Percentiles rank a stretch among this genome's conserved stretches.
These are phyloP conservation scores for Siniperca knerii DNA, from an alignment of 2,113 vertebrate genomes.

Conservation along the genomic window DNA sequence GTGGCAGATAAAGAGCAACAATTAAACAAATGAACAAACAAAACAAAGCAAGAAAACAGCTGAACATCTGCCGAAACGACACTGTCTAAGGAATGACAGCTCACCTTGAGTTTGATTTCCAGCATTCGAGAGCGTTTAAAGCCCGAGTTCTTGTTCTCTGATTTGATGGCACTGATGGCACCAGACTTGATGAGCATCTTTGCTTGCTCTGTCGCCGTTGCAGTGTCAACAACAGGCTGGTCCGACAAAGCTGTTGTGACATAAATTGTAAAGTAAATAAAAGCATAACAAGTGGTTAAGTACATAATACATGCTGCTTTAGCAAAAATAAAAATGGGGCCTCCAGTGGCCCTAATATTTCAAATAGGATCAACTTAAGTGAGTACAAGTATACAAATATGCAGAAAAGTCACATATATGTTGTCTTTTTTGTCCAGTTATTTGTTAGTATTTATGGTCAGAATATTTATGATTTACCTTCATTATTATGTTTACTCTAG, in stretches of 20 bases:
- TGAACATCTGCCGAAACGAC: not conserved
- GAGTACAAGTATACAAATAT: not conserved
- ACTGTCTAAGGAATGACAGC: not conserved
- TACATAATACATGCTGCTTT: not conserved
- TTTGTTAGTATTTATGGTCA: not conserved
- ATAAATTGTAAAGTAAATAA: not conserved
- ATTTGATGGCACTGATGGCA: slow-evolving; percentile 94
- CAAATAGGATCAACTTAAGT: not conserved
- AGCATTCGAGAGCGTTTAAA: slow-evolving; percentile 94
- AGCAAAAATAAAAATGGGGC: not conserved
- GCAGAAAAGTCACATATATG: not conserved
- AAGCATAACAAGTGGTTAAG: not conserved
- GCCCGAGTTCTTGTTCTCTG: slow-evolving; percentile 94
- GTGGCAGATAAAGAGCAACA: slow-evolving; percentile 1
- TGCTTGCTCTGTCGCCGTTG: slow-evolving; percentile 93
- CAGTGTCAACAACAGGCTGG: slow-evolving; percentile 92
- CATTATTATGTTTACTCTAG: not conserved
- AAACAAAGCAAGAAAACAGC: not conserved
- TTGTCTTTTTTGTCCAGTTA: not conserved
- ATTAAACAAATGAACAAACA: not conserved
- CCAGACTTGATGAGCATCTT: slow-evolving; percentile 95
- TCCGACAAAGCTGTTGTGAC: slow-evolving; percentile 87
- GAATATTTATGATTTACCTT: not conserved
- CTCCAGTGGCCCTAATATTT: not conserved
- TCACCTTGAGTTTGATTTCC: slow-evolving; percentile 93